Evolutionary conservation across 2,113 vertebrate genomes (phyloP).

Genomic region (Ammodytes dubius): DNA sequence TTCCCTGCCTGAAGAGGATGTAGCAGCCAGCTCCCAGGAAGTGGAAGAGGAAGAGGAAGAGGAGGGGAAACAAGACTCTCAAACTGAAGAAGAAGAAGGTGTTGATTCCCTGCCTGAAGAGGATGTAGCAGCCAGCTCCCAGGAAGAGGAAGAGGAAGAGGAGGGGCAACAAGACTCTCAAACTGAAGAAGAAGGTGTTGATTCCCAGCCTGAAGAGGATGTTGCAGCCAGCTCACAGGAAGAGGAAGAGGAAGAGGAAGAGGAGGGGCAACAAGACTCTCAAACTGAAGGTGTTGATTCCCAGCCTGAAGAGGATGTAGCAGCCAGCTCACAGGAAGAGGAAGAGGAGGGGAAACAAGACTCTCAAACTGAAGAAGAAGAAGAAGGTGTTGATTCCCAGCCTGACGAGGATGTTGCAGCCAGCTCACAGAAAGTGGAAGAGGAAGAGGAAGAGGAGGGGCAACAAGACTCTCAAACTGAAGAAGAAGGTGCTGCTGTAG

Average conservation of each 20-base stretch:
- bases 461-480: background rate
- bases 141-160: constrained; percentile 7
- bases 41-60: constrained; percentile 12
- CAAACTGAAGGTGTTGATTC: background rate
- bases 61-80: background rate
- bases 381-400: background rate
- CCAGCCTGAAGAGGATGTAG: background rate
- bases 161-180: background rate
- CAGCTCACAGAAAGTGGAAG: background rate
- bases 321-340: background rate
- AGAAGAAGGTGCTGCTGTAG: background rate
- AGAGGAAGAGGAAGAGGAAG: constrained; percentile 39
- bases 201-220: background rate
- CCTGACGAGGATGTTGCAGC: background rate
- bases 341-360: background rate
- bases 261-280: background rate
- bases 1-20: background rate
- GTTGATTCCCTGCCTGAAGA: no score
- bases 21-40: background rate
- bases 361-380: constrained; percentile 13
- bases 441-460: constrained; percentile 1
- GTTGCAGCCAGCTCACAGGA: background rate
- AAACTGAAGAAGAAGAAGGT: no score
- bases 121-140: background rate
- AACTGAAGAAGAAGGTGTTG: background rate